Conservation (phyloP, 1,140 invertebrate genomes). For the Leucophenga varia region DNA sequence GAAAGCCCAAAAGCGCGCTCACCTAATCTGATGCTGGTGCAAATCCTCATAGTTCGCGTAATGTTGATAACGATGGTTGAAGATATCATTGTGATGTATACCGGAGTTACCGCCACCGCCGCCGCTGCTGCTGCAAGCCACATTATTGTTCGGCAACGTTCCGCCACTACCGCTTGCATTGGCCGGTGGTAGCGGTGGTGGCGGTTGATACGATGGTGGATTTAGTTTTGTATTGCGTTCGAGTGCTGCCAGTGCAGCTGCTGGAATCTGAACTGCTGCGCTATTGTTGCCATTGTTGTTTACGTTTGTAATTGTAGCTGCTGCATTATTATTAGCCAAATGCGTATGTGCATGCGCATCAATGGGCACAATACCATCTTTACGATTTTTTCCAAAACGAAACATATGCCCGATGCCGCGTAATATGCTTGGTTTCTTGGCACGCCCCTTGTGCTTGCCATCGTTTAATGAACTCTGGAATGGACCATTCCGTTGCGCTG, state of each 20-base stretch:
- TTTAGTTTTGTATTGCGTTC: conserved; percentile 40
- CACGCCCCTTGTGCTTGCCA: conserved; percentile 66
- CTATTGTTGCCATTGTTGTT: conserved; percentile 13
- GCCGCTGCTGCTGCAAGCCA: not conserved
- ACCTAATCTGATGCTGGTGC: conserved; percentile 64
- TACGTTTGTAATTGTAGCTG: conserved; percentile 26
- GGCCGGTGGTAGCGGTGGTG: conserved; percentile 47
- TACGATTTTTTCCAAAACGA: conserved; percentile 77
- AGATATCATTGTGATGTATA: conserved; percentile 55
- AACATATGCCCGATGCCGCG: conserved; percentile 83
- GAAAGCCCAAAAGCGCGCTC: conserved; percentile 20
- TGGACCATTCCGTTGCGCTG: conserved; percentile 64
- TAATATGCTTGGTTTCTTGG: conserved; percentile 72
- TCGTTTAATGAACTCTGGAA: conserved; percentile 71
- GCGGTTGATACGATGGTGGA: conserved; percentile 51
- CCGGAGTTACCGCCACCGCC: conserved; percentile 27
- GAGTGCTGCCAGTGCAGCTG: conserved; percentile 41
- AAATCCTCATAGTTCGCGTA: conserved; percentile 85
- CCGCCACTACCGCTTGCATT: conserved; percentile 19
- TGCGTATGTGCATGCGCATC: conserved; percentile 53
- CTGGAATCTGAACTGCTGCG: conserved; percentile 32
- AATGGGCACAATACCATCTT: conserved; percentile 61
- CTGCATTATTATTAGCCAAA: conserved; percentile 34
- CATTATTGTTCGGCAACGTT: conserved; percentile 1
- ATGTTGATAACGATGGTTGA: conserved; percentile 65